These are phyloP conservation scores for Calliphora vomitoria DNA, from an alignment of 2,888 invertebrate species.

Conservation along the genomic window DNA sequence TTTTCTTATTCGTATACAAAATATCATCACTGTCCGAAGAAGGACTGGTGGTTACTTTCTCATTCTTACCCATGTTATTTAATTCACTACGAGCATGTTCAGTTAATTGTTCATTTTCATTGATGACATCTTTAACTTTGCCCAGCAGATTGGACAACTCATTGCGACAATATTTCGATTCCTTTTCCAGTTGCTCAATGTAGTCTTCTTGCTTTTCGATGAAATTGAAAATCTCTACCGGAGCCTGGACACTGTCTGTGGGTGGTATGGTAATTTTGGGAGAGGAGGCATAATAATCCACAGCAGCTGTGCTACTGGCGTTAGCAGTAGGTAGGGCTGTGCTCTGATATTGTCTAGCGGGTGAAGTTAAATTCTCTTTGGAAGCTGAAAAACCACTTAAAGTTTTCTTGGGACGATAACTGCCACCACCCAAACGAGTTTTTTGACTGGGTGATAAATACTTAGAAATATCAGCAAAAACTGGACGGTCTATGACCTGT, in stretches of 20 bases:
- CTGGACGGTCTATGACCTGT: constrained; percentile 83
- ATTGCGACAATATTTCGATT: constrained; percentile 93
- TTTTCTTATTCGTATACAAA: constrained; percentile 58
- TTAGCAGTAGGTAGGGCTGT: constrained; percentile 64
- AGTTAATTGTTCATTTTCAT: constrained; percentile 92
- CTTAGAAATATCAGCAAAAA: constrained; percentile 84
- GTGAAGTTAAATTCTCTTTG: constrained; percentile 80
- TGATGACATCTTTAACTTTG: constrained; percentile 94
- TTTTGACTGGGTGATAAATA: constrained; percentile 83
- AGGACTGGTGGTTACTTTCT: constrained; percentile 81
- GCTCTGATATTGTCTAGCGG: constrained; percentile 76
- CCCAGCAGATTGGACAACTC: constrained; percentile 91
- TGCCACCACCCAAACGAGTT: constrained; percentile 75
- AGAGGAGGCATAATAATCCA: constrained; percentile 71
- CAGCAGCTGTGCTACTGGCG: constrained; percentile 76
- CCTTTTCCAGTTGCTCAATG: constrained; percentile 93
- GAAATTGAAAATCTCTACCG: constrained; percentile 90
- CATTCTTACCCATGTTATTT: constrained; percentile 85
- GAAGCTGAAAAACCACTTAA: constrained; percentile 78
- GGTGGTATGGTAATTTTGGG: constrained; percentile 78
- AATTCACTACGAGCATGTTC: constrained; percentile 91
- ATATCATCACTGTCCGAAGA: constrained; percentile 86
- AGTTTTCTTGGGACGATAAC: constrained; percentile 79
- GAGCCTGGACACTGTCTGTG: constrained; percentile 84
- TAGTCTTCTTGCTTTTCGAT: constrained; percentile 95